Conservation (phyloP, 64 coral and sea anemone species). For the Acropora yongei region DNA sequence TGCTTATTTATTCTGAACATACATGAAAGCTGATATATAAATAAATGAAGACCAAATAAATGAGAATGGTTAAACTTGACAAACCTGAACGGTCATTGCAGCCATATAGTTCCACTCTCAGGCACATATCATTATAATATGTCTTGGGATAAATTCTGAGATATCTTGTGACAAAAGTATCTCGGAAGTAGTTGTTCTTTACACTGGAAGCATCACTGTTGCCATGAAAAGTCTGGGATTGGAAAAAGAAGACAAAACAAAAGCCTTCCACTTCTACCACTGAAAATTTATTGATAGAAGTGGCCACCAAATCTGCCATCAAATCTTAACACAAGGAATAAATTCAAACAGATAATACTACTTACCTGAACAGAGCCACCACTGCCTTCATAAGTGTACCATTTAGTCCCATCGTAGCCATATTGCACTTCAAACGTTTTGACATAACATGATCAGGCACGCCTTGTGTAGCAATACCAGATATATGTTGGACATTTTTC, state of each 20-base stretch:
- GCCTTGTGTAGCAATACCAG: conserved; percentile 76
- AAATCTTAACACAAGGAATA: neutral
- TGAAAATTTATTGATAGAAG: too few relatives aligned
- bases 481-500: conserved; percentile 75
- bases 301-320: too few relatives aligned
- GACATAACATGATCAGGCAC: conserved; percentile 22
- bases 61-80: too few relatives aligned
- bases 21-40: too few relatives aligned
- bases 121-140: conserved; percentile 59
- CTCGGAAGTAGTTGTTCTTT: conserved; percentile 14
- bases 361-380: neutral
- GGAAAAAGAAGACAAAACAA: too few relatives aligned
- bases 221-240: neutral
- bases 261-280: too few relatives aligned
- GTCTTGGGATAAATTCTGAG: conserved; percentile 69
- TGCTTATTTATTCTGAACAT: too few relatives aligned
- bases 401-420: conserved; percentile 64
- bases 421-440: conserved; percentile 60
- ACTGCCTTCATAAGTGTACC: conserved; percentile 62
- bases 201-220: conserved; percentile 41
- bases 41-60: too few relatives aligned
- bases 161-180: conserved; percentile 75
- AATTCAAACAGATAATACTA: too few relatives aligned
- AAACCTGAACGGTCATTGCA: conserved; percentile 74
- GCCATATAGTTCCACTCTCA: conserved; percentile 84